A percentile compares a stretch with the other conserved stretches of the same genome.
Conservation (phyloP, 2,888 invertebrate genomes). For the Dryadula phaetusa region DNA sequence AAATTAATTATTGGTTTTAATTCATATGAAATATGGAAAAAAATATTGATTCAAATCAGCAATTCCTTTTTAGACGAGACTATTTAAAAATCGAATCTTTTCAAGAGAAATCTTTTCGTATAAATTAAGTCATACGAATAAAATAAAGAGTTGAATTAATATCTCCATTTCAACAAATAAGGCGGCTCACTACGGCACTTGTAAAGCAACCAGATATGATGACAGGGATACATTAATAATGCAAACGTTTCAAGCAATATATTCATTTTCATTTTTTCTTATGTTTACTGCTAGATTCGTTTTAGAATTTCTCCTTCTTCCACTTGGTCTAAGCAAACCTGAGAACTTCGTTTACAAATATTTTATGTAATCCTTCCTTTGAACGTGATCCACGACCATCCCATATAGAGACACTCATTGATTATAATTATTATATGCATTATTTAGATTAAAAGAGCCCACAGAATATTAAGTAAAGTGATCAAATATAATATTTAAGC, state of each 20-base stretch:
- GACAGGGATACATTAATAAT: neutral
- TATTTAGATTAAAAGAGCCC: neutral
- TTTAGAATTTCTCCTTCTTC: no score
- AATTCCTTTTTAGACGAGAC: no score
- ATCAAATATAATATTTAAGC: neutral
- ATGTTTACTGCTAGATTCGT: neutral
- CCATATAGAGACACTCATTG: neutral
- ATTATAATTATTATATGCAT: no score
- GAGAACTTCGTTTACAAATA: no score
- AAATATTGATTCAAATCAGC: neutral
- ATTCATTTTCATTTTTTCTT: neutral
- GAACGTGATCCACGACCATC: neutral
- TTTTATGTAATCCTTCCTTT: no score
- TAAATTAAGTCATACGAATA: neutral
- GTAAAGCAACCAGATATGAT: neutral
- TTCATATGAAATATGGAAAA: slow-evolving; percentile 31
- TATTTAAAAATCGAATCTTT: neutral
- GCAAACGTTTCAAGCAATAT: neutral
- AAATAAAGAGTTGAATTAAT: slow-evolving; percentile 1
- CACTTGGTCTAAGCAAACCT: no score
- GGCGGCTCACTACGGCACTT: neutral
- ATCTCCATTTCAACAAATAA: neutral
- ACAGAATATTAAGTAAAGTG: neutral
- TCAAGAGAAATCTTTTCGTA: neutral
- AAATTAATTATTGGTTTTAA: slow-evolving; percentile 38